Conservation (phyloP, 2,797 vertebrate species). For the Eremophila alpestris region DNA sequence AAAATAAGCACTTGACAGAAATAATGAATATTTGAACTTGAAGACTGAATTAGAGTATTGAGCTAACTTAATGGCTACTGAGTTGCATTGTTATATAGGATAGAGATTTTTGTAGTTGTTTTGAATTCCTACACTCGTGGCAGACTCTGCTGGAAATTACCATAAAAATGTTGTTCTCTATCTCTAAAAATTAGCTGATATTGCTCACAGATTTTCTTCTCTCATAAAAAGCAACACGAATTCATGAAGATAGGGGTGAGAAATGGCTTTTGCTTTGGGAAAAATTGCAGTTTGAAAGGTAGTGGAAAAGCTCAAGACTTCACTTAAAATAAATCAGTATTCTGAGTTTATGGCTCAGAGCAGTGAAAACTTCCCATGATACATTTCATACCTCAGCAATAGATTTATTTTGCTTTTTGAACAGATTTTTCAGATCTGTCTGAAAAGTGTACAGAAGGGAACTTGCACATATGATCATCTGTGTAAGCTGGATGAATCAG, state of each 20-base stretch:
- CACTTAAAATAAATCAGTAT: conserved; percentile 34
- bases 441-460: not conserved
- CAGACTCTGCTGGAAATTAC: not conserved
- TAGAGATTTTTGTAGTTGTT: not conserved
- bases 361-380: conserved; percentile 13
- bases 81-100: not conserved
- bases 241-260: not conserved
- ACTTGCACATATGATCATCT: not conserved
- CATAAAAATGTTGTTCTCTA: not conserved
- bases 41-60: not conserved
- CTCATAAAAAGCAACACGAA: not conserved
- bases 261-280: conserved; percentile 20
- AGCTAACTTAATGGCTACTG: not conserved
- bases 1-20: conserved; percentile 35
- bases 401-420: conserved; percentile 34
- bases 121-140: not conserved
- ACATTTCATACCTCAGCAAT: not conserved
- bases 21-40: conserved; percentile 26
- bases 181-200: conserved; percentile 30
- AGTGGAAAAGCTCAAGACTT: conserved; percentile 2
- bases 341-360: conserved; percentile 26
- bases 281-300: conserved; percentile 22
- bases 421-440: conserved; percentile 20
- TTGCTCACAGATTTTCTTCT: conserved; percentile 4
- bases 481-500: not conserved